Evolutionary conservation across 2,888 invertebrate genomes (phyloP), one percentile per base, ranked within the genome.

Genomic region (Antheraea assamensis): DNA sequence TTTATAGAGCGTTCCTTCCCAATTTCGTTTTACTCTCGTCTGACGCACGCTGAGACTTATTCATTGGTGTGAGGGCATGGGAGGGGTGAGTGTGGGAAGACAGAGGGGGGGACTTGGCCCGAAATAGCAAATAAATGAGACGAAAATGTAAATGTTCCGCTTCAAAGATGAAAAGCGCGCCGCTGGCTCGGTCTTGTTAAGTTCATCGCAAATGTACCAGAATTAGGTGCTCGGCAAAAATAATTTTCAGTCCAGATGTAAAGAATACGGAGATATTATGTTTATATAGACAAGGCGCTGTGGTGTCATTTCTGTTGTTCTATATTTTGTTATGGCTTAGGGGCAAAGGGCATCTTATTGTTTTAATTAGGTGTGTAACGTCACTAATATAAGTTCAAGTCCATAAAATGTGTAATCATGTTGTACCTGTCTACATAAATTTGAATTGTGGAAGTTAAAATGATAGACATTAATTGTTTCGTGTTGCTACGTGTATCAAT

Each of bases 81-180:
- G 87, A 83, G 86, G 87, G 85, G 83, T 73, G 79, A 75, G 79
- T 77, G 82, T 80, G 78, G 77, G 74, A 76, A 76, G 82, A 79
- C 84, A 82, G 85, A 82, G 86, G 82, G 85, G 82, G 85, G 85
- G 85, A 81, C 85, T 83, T 88, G 87, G 90, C 92, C 90, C 93
- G 92, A 94, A 94, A 94, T 94, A 94, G 94, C 94, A 93, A 93
- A 94, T 94, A 94, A 94, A 94, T 94, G 94, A 94, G 94, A 93
- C 94, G 94, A 94, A 94, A 94, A 94, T 94, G 94, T 94, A 94
- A 94, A 94, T 94, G 94, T 93, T 91, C 92, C 93, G 94, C 92
- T 93, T 92, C 92, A 90, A 90, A 94, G 93, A 94, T 94, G 94
- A 94, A 94, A 94, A 94, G 93, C 93, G 88, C 87, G 89, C 90